Base-by-base conservation (phyloP, 2,797 vertebrate species). In the Lepilemur septentrionalis region DNA sequence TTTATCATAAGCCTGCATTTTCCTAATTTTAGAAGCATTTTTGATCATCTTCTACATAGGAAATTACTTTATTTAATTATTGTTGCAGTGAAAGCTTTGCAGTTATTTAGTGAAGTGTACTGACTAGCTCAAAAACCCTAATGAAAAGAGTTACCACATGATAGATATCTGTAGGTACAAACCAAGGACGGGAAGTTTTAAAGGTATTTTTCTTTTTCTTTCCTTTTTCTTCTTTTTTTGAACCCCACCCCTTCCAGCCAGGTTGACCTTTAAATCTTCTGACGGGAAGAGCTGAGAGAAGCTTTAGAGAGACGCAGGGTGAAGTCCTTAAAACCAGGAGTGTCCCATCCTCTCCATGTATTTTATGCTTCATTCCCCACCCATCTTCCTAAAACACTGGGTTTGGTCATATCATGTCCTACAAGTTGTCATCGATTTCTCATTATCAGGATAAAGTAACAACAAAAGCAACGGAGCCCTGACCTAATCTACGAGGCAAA, bases 21-120 rank as follows among this genome's bases (percentile, higher is more conserved):
- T 67, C 43, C 91, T 97, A 95, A 89, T 95, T 94, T 93, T 88
- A 65, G 89, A 95, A 97, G 97, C 48, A 48, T 90, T 85, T 48
- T 63, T 96, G 52, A 95, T 94, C 52, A 82, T 72, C 80, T 97
- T 52, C 79, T 91, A 89, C 61, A 55, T 23, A 94, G 52, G 91
- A 63, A 67, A 55, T 90, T 32, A 38, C 65, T 94, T 73, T 92
- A 69, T 82, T 88, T 94, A 78, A 86, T 93, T 94, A 63, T 63
- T 61, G 38, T 61, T 41, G n/a, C 70, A 38, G 63, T 7, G 55
- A 85, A 85, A 83, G 80, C 55, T 52, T 80, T 83, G 57, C 7
- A 4, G 52, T 2, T 17, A 50, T 55, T 35, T 7, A 13, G 69
- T 20, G 35, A 96, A 90, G 69, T 9, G 41, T 48, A 30, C 59